Conservation (phyloP, 2,888 invertebrate species). For the Lobophora halterata region DNA sequence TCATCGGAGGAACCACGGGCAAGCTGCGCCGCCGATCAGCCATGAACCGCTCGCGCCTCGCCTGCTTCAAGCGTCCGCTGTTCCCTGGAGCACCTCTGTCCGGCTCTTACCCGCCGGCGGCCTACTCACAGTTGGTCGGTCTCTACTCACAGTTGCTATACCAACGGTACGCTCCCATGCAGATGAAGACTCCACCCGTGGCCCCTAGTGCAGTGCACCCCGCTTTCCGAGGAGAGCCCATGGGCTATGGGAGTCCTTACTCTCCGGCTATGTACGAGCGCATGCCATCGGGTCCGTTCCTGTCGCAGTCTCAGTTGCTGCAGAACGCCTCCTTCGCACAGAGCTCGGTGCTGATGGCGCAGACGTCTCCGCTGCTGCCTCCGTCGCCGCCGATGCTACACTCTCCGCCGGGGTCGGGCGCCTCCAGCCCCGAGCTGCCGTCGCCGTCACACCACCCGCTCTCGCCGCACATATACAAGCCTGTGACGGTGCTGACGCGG, state of each 20-base stretch:
- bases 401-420: constrained; percentile 61
- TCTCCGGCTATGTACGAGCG: constrained; percentile 62
- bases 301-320: constrained; percentile 54
- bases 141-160: constrained; percentile 84
- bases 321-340: constrained; percentile 42
- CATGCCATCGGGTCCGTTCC: constrained; percentile 52
- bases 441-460: constrained; percentile 63
- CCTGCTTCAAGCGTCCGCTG: constrained; percentile 91
- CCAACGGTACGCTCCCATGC: constrained; percentile 83
- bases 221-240: constrained; percentile 66
- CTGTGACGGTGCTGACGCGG: constrained; percentile 79
- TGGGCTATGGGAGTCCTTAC: constrained; percentile 67
- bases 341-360: constrained; percentile 44
- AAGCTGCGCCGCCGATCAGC: constrained; percentile 94
- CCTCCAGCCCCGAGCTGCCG: constrained; percentile 68
- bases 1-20: constrained; percentile 98
- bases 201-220: constrained; percentile 78
- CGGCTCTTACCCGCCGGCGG: constrained; percentile 79
- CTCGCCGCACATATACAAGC: constrained; percentile 76
- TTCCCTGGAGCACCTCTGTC: constrained; percentile 83
- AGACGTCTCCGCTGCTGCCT: constrained; percentile 55
- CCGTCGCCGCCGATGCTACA: constrained; percentile 66
- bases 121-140: constrained; percentile 80
- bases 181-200: constrained; percentile 74
- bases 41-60: constrained; percentile 91